These are phyloP conservation scores for Heliconius aoede DNA, from an alignment of 2,888 invertebrate species.

Conservation along the genomic window DNA sequence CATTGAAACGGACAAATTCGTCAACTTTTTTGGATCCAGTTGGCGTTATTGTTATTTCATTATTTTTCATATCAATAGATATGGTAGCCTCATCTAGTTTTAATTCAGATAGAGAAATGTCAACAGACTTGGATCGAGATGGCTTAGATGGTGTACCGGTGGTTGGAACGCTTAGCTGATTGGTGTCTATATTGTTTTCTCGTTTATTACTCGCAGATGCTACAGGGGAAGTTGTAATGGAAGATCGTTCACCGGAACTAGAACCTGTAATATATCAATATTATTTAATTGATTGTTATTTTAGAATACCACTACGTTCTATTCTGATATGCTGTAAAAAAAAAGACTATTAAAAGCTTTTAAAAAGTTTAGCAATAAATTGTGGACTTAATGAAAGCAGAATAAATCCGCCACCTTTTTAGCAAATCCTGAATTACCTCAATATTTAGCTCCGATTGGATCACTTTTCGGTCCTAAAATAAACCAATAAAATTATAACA, in stretches of 20 bases:
- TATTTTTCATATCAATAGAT: slow-evolving; percentile 73
- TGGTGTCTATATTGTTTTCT: slow-evolving; percentile 60
- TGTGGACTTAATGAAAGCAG: neutral
- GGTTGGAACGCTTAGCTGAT: slow-evolving; percentile 70
- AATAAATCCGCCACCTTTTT: slow-evolving; percentile 41
- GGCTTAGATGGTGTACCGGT: slow-evolving; percentile 67
- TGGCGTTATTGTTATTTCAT: slow-evolving; percentile 75
- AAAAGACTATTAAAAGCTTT: neutral
- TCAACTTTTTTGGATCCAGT: slow-evolving; percentile 64
- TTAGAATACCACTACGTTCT: neutral
- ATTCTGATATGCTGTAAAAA: neutral
- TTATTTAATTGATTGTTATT: slow-evolving; percentile 48
- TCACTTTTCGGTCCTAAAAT: slow-evolving; percentile 71
- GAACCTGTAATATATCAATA: slow-evolving; percentile 70
- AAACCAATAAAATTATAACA: slow-evolving; percentile 51
- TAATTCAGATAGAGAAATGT: slow-evolving; percentile 73
- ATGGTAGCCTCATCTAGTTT: slow-evolving; percentile 72
- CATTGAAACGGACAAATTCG: slow-evolving; percentile 60
- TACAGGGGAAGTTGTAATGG: slow-evolving; percentile 73
- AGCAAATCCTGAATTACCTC: slow-evolving; percentile 58
- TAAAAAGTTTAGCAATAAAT: neutral
- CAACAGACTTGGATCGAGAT: slow-evolving; percentile 83
- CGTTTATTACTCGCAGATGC: slow-evolving; percentile 68
- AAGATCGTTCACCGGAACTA: slow-evolving; percentile 75
- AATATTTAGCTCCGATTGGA: slow-evolving; percentile 60